Evolutionary conservation across 2,888 invertebrate genomes (phyloP), one percentile per base, ranked within the genome.

Genomic region (Isoperla grammatica): DNA sequence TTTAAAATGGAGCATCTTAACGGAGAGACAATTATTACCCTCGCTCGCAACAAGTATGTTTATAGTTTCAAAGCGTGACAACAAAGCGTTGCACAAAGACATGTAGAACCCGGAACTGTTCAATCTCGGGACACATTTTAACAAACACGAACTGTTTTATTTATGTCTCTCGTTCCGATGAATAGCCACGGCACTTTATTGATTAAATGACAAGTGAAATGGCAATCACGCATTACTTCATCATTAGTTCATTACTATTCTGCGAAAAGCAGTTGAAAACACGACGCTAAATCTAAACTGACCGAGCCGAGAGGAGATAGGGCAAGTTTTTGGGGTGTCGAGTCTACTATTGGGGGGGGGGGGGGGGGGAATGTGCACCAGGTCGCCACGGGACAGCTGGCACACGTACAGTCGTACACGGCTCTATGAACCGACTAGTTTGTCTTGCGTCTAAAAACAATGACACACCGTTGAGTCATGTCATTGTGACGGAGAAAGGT

Each of bases 311-410:
- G 46, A 20, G n/a, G 20, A 20, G 46, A 20, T 6, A 5, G 12
- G 42, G 42, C 8, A 15, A 17, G 45, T 45, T 45, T 45, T 17
- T 45, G 45, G 45, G 46, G 4, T 12, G 13, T 42, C 42, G 42
- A 42, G 42, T 15, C n/a, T 4, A 4, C 19, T 46, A 20, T 6
- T n/a, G 12, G 45, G 13, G 17, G 9, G 45, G 45, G 17, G 45
- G 9, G 45, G 9, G 45, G 8, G 22, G 22, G 46, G 46, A 20
- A 22, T 11, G 15, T 29, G 15, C 48, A 48, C 12, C 48, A 48
- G 17, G 13, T 22, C 2, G 19, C 8, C 46, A 48, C 50, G 50
- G 39, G 57, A 58, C 57, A 58, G 57, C 13, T 58, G 57, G 57
- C 50, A 50, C 57, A 58, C 57, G 50, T 23, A 23, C 40, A 11